Evolutionary conservation across 1,140 invertebrate species (phyloP), one percentile per base, ranked within the genome.

Genomic region (Drosophila sp.): DNA sequence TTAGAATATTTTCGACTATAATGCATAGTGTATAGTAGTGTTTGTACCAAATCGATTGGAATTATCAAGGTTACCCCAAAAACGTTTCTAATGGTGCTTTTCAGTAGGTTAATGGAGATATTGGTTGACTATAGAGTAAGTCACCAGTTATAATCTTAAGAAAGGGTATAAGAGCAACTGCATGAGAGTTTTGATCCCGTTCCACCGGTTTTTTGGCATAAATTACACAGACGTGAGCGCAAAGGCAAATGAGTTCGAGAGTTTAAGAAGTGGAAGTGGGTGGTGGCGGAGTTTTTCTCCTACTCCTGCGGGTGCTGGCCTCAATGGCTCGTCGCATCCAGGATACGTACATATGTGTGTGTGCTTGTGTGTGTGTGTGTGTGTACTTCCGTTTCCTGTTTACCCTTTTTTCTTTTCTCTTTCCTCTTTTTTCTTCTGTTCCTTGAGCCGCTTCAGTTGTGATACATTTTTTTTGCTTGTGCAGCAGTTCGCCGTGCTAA

Each of bases 361-460:
- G 27, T 32, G 61, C n/a, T n/a, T 54, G 62, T 61, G 62, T 60
- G 35, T 72, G 58, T 63, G 1, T 63, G 60, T 67, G 74, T 40
- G 83, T 71, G 76, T 57, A 87, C 71, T 82, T 86, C 82, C 82
- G 77, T 56, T 86, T 86, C 69, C 83, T 82, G 83, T 75, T 87
- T 76, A 83, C 82, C 72, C 79, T 60, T 86, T 77, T 35, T 56
- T 47, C 17, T 47, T 23, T 73, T 87, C 83, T 84, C 70, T 56
- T 86, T 86, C 66, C 71, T 82, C 87, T 86, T 77, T 35, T 56
- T 29, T 8, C 27, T 29, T 41, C 54, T 60, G 60, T 57, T 76
- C 55, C 41, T 76, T 63, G 55, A 76, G 69, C 57, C 66, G 30
- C 62, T 56, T 66, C 40, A 60, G 64, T 62, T 70, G 70, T 71